A percentile compares a stretch with the other conserved stretches of the same genome.
Evolutionary conservation across 1,140 invertebrate species (phyloP).

Genomic region (Odontomachus brunneus): DNA sequence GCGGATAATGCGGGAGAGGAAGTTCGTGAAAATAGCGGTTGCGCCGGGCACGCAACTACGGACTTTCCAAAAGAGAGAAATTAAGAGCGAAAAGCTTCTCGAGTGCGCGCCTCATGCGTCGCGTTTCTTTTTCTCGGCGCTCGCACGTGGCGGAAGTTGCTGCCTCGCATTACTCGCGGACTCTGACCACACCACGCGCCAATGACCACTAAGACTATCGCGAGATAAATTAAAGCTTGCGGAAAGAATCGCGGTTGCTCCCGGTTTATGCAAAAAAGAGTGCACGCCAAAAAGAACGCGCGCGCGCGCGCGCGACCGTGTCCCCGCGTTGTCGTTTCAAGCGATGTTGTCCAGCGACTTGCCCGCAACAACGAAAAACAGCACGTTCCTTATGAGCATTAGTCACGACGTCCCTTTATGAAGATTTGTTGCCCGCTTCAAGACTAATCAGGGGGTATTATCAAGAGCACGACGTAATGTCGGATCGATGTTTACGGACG

Average conservation of each 20-base stretch:
- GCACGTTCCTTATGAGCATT: neutral
- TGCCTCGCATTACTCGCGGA: conserved; percentile 40
- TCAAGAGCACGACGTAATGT: conserved; percentile 23
- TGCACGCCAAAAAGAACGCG: neutral
- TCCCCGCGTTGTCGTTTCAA: conserved; percentile 23
- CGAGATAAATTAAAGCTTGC: conserved; percentile 64
- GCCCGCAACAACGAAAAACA: conserved; percentile 19
- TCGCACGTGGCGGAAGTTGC: conserved; percentile 41
- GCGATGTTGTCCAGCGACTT: conserved; percentile 16
- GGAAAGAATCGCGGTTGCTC: conserved; percentile 53
- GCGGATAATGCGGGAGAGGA: conserved; percentile 53
- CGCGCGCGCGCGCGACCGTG: neutral
- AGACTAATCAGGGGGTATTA: conserved; percentile 20
- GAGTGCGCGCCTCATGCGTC: conserved; percentile 20
- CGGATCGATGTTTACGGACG: conserved; percentile 20
- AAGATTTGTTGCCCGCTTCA: conserved; percentile 28
- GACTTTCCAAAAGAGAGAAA: conserved; percentile 53
- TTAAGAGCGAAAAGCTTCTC: conserved; percentile 45
- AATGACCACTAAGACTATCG: conserved; percentile 11
- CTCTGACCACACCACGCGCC: conserved; percentile 5
- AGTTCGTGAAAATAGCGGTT: conserved; percentile 58
- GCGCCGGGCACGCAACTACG: conserved; percentile 33
- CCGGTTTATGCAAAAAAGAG: neutral
- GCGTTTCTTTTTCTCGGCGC: conserved; percentile 36
- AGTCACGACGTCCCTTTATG: conserved; percentile 15